Conservation (phyloP, 2,888 invertebrate genomes). For the Fragum whitleyi region DNA sequence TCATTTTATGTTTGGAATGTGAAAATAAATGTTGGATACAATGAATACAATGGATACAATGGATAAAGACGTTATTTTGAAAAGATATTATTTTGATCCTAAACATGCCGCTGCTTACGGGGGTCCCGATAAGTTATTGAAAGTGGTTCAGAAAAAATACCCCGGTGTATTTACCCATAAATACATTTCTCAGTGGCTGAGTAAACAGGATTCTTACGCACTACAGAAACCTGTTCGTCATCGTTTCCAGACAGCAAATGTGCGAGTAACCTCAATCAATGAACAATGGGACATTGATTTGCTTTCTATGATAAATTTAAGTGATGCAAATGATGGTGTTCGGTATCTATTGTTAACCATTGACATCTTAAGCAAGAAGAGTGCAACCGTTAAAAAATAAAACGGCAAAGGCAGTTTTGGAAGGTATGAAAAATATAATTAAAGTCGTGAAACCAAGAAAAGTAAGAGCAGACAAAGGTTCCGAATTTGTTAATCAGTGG, state of each 20-base stretch:
- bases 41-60: not conserved
- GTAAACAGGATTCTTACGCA: constrained; percentile 46
- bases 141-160: constrained; percentile 45
- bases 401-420: constrained; percentile 31
- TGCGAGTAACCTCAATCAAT: constrained; percentile 41
- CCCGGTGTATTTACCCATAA: constrained; percentile 40
- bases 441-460: constrained; percentile 33
- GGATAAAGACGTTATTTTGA: constrained; percentile 40
- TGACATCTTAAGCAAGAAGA: constrained; percentile 49
- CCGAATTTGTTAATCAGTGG: constrained; percentile 39
- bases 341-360: constrained; percentile 49
- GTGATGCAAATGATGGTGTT: constrained; percentile 46
- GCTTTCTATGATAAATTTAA: constrained; percentile 35
- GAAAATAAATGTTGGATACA: not conserved
- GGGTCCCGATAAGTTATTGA: constrained; percentile 44
- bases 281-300: constrained; percentile 53
- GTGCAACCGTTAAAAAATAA: constrained; percentile 47
- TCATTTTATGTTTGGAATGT: too few species aligned
- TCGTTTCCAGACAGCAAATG: constrained; percentile 48
- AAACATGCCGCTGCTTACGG: constrained; percentile 42
- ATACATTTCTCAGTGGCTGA: constrained; percentile 49
- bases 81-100: constrained; percentile 43
- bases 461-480: constrained; percentile 28
- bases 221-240: constrained; percentile 45
- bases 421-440: constrained; percentile 35